Percentiles rank a stretch among this genome's conserved stretches.
These are phyloP conservation scores for Oryzias celebensis DNA, from an alignment of 2,113 vertebrate genomes.

Conservation along the genomic window DNA sequence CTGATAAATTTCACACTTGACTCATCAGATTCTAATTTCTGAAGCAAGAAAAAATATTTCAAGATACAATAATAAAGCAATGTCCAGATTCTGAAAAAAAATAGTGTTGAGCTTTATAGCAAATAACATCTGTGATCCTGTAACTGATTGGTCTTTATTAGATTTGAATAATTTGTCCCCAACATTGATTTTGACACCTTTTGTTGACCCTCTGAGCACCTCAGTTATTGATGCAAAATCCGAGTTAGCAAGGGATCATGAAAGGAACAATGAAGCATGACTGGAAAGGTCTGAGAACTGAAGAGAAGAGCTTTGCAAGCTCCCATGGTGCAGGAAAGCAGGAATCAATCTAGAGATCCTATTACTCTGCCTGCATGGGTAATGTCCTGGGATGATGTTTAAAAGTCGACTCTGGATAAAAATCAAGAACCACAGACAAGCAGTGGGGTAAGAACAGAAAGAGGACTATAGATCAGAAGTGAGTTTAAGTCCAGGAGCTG, in stretches of 20 bases:
- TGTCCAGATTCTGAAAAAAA: too few species aligned
- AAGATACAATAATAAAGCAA: too few species aligned
- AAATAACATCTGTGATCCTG: too few species aligned
- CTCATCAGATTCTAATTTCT: too few species aligned
- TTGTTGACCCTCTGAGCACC: slow-evolving; percentile 2
- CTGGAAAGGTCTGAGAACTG: slow-evolving; percentile 10
- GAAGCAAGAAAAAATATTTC: too few species aligned
- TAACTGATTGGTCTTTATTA: too few species aligned
- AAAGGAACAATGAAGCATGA: slow-evolving; percentile 11
- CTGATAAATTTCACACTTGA: too few species aligned
- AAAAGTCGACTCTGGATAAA: slow-evolving; percentile 29
- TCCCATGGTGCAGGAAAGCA: slow-evolving; percentile 17
- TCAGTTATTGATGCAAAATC: slow-evolving; percentile 29
- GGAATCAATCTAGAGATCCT: slow-evolving; percentile 43
- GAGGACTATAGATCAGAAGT: neutral
- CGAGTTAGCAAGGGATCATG: slow-evolving; percentile 11
- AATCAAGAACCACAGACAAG: slow-evolving; percentile 20
- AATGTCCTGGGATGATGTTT: slow-evolving; percentile 53
- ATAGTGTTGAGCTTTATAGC: too few species aligned
- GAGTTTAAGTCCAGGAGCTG: too few species aligned
- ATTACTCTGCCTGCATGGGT: slow-evolving; percentile 55
- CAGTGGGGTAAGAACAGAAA: neutral
- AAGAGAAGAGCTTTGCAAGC: slow-evolving; percentile 53
- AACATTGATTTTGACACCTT: neutral
- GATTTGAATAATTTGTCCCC: neutral